These are phyloP conservation scores for Vesta saturnalis DNA, from an alignment of 2,888 invertebrate species.

Conservation along the genomic window DNA sequence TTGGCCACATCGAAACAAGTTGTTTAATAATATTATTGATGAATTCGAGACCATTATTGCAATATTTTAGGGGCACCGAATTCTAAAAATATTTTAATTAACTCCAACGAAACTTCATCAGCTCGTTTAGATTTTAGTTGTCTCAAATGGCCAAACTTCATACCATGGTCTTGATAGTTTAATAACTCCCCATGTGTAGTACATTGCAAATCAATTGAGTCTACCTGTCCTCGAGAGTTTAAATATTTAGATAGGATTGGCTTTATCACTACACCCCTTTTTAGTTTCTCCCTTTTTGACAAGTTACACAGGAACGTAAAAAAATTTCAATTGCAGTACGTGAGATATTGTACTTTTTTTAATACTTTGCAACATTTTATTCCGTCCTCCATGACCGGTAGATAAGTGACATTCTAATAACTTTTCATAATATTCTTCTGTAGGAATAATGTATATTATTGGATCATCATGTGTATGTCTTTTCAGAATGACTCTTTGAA, in stretches of 20 bases:
- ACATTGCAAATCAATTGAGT: neutral
- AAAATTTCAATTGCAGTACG: neutral
- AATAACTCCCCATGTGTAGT: neutral
- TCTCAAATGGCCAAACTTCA: no score
- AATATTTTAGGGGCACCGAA: no score
- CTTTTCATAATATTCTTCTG: neutral
- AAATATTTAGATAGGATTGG: no score
- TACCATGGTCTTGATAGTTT: neutral
- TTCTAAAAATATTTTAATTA: neutral
- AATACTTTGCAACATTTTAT: neutral
- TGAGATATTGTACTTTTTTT: neutral
- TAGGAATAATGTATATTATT: neutral
- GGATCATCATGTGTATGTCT: neutral
- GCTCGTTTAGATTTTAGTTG: neutral
- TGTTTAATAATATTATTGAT: no score
- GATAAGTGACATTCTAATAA: neutral
- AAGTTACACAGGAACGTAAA: neutral
- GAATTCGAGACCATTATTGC: no score
- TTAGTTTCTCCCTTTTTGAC: neutral
- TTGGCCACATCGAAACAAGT: no score
- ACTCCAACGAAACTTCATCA: neutral
- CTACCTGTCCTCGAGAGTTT: neutral
- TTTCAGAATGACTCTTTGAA: neutral
- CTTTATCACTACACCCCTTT: neutral
- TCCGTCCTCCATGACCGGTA: neutral